Evolutionary conservation across 2,888 invertebrate genomes (phyloP), one percentile per base, ranked within the genome.

Genomic region (Coelogynopora nodosa): DNA sequence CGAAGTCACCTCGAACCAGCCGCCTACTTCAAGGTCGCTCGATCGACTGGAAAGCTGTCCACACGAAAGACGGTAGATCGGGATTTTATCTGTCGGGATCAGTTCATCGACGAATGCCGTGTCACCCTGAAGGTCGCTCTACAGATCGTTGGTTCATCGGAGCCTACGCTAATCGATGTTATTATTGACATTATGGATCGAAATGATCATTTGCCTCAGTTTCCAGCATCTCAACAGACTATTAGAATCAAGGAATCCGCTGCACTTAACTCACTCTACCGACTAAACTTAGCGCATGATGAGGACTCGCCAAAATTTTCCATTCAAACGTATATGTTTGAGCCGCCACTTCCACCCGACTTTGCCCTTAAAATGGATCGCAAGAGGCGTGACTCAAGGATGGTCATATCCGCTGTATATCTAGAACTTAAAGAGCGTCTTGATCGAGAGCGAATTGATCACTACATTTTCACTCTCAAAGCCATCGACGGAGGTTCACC

Each of bases 301-400:
- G 1, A 2, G 0, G 86, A 86, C 82, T 31, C 80, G 31, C 80
- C 31, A 27, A 27, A 80, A 26, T 82, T 23, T 81, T 27, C 81
- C 1, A 30, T 86, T 23, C 29, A 80, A 1, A 80, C 67, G 23
- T 86, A 86, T 27, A 29, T 80, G 5, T 80, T 82, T 13, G 82
- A 86, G 31, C 74, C 30, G 2, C 27, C 74, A 2, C 31, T 85
- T 80, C 86, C 86, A 1, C 81, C 86, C n/a, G 30, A 80, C 13
- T 86, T 86, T 81, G 27, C 30, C n/a, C 80, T 86, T 10, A 80
- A 86, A 82, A 27, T 67, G 67, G 26, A 82, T 29, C 80, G 86
- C 5, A 82, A 82, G 23, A 74, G 5, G 74, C 74, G 74, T n/a
- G 74, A 74, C 27, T 5, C 74, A 26, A 10, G 23, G 27, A 10